Evolutionary conservation across 2,113 vertebrate genomes (phyloP).

Genomic region (Heteronetta atricapilla): DNA sequence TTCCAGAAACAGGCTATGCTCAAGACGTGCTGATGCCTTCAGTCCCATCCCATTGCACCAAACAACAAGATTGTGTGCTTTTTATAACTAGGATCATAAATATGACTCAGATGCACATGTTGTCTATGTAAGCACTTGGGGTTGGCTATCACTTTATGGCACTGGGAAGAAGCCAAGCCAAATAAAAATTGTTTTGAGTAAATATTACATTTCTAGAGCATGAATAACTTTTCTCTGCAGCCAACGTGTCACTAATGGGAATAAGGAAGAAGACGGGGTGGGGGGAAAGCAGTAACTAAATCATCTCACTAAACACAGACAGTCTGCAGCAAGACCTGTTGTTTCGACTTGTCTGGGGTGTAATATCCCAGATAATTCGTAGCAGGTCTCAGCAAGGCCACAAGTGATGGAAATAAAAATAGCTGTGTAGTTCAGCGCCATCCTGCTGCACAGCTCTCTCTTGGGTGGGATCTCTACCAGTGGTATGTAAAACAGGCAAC

Average conservation of each 20-base stretch:
- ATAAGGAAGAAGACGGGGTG: constrained; percentile 59
- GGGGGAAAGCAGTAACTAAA: constrained; percentile 59
- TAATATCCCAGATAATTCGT: constrained; percentile 49
- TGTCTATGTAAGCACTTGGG: constrained; percentile 65
- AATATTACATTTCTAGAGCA: constrained; percentile 75
- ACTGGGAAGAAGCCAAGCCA: constrained; percentile 72
- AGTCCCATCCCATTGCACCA: constrained; percentile 58
- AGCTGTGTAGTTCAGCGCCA: neutral
- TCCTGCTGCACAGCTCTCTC: neutral
- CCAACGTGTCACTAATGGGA: constrained; percentile 68
- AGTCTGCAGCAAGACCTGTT: constrained; percentile 59
- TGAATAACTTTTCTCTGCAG: constrained; percentile 71
- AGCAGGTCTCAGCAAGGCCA: constrained; percentile 53
- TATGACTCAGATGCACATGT: constrained; percentile 73
- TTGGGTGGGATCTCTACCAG: constrained; percentile 7
- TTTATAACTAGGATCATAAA: constrained; percentile 66
- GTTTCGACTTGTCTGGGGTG: constrained; percentile 54
- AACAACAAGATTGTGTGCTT: constrained; percentile 50
- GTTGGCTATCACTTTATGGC: constrained; percentile 71
- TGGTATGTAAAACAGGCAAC: neutral
- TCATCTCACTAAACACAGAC: constrained; percentile 49
- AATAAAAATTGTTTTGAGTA: constrained; percentile 77
- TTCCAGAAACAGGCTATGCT: constrained; percentile 63
- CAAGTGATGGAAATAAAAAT: constrained; percentile 43
- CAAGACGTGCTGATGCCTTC: constrained; percentile 61